phyloP scores from a whole-genome alignment of 2,888 invertebrate genomes.

The Acrobasis repandana region DNA sequence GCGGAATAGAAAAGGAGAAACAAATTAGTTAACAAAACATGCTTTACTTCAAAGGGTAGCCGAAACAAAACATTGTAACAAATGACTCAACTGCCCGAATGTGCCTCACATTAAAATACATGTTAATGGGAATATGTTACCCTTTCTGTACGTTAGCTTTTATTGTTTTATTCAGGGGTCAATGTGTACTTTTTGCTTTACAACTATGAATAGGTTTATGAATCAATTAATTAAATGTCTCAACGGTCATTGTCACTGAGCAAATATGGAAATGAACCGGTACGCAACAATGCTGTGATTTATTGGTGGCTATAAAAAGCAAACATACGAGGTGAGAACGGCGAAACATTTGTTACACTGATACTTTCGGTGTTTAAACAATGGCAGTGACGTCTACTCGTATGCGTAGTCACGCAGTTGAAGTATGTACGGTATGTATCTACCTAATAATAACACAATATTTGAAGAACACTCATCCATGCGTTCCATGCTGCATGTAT shows the following conservation, averaged over 20 bases:
- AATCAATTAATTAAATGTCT: slow-evolving; percentile 82
- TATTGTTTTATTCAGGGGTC: slow-evolving; percentile 80
- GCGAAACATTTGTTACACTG: slow-evolving; percentile 46
- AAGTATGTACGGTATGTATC: too few relatives aligned
- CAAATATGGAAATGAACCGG: slow-evolving; percentile 77
- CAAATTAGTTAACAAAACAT: slow-evolving; percentile 43
- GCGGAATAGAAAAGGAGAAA: slow-evolving; percentile 12
- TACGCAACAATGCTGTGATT: slow-evolving; percentile 76
- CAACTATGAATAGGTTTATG: slow-evolving; percentile 76
- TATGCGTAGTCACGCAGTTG: too few relatives aligned
- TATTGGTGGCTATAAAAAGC: slow-evolving; percentile 66
- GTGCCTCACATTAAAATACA: slow-evolving; percentile 69
- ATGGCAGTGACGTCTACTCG: slow-evolving; percentile 40
- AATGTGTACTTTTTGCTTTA: slow-evolving; percentile 70
- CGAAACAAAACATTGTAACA: slow-evolving; percentile 69
- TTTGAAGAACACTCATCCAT: too few relatives aligned
- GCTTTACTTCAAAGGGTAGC: slow-evolving; percentile 48
- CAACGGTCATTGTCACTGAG: slow-evolving; percentile 77
- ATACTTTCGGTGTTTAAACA: slow-evolving; percentile 48
- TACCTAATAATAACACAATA: too few relatives aligned
- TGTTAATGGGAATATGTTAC: slow-evolving; percentile 74
- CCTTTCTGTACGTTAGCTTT: slow-evolving; percentile 69
- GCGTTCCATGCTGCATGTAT: too few relatives aligned
- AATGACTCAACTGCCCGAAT: slow-evolving; percentile 71
- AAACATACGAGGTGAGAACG: slow-evolving; percentile 70